Percentiles rank a stretch among this genome's conserved stretches.
These are phyloP conservation scores for Neosilurus mollespiculum DNA, from an alignment of 2,797 vertebrate species.

Conservation along the genomic window DNA sequence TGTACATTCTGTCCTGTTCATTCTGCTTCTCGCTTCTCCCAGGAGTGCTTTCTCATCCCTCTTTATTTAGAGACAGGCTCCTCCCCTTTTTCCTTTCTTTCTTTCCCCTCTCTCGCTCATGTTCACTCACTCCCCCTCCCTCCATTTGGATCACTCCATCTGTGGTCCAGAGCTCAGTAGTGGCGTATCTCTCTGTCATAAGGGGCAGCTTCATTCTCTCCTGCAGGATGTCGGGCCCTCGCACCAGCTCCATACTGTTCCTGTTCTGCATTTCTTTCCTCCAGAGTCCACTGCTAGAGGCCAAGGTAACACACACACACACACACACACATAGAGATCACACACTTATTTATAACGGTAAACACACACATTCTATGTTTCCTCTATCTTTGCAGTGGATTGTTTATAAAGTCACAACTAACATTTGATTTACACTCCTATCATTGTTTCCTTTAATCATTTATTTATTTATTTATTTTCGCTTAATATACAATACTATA, in stretches of 20 bases:
- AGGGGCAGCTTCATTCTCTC: conserved; percentile 65
- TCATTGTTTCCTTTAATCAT: not conserved
- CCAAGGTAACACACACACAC: conserved; percentile 57
- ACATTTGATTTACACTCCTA: not conserved
- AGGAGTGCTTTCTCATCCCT: conserved; percentile 48
- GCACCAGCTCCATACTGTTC: conserved; percentile 53
- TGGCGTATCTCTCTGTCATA: conserved; percentile 48
- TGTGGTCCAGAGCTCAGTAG: conserved; percentile 35
- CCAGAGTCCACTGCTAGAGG: conserved; percentile 48
- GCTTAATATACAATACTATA: not conserved
- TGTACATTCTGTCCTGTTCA: not conserved
- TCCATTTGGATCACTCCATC: conserved; percentile 32
- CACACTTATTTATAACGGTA: not conserved
- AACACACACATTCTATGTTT: not conserved
- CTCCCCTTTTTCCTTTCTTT: conserved; percentile 22
- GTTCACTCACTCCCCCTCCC: conserved; percentile 15
- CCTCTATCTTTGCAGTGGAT: not conserved
- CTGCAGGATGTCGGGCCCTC: conserved; percentile 66
- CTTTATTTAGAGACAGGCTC: conserved; percentile 56
- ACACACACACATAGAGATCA: conserved; percentile 1
- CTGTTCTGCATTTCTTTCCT: conserved; percentile 53
- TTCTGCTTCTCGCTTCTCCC: conserved; percentile 4
- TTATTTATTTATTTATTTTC: not conserved
- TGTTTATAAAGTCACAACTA: not conserved
- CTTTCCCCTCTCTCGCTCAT: not conserved